Base-by-base conservation (phyloP, 2,113 vertebrate species). In the Bathybates hornii region DNA sequence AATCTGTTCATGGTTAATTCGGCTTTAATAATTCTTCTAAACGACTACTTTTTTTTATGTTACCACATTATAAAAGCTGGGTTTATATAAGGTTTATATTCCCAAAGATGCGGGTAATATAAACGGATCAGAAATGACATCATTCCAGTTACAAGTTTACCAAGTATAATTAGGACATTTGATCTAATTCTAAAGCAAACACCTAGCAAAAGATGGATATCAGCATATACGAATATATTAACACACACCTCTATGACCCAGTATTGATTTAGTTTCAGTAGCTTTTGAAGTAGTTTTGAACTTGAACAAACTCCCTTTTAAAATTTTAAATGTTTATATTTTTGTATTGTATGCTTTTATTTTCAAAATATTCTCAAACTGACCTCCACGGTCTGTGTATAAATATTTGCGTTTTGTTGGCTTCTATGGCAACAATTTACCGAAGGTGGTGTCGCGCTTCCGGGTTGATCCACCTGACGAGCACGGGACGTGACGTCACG, bases 381-480 rank as follows among this genome's bases (percentile, higher is more conserved):
- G 4, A 17, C 2, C 9, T 32, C 24, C 71, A 19, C 24, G 4
- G 43, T 76, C 24, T 19, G 43, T 48, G 14, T 12, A 2, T 48
- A 76, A 76, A 76, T 76, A 50, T 76, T 76, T 76, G 24, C 43
- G 32, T 76, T 76, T 50, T 19, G 19, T 7, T 48, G 43, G 43
- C 9, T 29, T 76, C 24, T 5, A 2, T 48, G 38, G 6, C 21
- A 45, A 5, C 19, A 38, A 14, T 91, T 89, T 82, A 78, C 90
- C 0, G 29, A 88, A 80, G 84, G 84, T n/a, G 87, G 48, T 9
- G 81, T 5, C 21, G 11, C 48, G 85, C 82, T 92, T 94, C 93
- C 92, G 93, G 91, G 68, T 53, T 80, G 27, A 53, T 7, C 32
- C 91, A 88, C 90, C 91, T 95, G 94, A 94, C 68, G 32, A 82